A percentile compares a stretch with the other conserved stretches of the same genome.
phyloP scores from a whole-genome alignment of 2,888 invertebrate species.

The Eupithecia vulgata region DNA sequence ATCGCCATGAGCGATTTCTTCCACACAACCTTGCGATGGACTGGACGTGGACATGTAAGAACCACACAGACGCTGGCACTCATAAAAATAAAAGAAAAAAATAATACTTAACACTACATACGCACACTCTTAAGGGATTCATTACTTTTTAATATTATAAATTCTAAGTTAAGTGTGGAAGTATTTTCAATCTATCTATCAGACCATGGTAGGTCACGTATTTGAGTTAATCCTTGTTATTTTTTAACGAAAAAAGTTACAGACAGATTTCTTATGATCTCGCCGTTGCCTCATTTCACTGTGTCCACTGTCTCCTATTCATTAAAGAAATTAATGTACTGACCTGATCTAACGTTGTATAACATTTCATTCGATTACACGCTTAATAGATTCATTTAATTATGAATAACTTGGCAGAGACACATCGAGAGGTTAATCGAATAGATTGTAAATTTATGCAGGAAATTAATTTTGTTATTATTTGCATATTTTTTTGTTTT shows the following conservation, averaged over 20 bases:
- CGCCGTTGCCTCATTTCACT: background rate
- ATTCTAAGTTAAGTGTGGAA: no score
- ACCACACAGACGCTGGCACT: no score
- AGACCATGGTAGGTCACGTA: no score
- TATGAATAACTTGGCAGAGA: slow-evolving; percentile 54
- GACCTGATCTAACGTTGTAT: slow-evolving; percentile 47
- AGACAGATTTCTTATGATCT: background rate
- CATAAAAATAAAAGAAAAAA: no score
- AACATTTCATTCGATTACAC: slow-evolving; percentile 54
- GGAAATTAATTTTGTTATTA: slow-evolving; percentile 41
- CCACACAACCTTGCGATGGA: no score
- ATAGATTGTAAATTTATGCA: slow-evolving; percentile 45
- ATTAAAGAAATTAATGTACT: slow-evolving; percentile 45
- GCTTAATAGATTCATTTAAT: slow-evolving; percentile 52
- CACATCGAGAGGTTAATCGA: slow-evolving; percentile 54
- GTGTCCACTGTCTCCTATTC: slow-evolving; percentile 32
- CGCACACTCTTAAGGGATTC: no score
- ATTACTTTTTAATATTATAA: no score
- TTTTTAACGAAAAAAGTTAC: background rate
- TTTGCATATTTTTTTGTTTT: slow-evolving; percentile 47
- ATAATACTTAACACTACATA: no score
- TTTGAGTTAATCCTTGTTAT: no score
- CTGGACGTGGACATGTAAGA: no score
- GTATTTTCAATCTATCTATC: no score
- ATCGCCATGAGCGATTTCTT: no score